phyloP scores from a whole-genome alignment of 2,797 vertebrate genomes.

The Melanotaenia pygmaea region DNA sequence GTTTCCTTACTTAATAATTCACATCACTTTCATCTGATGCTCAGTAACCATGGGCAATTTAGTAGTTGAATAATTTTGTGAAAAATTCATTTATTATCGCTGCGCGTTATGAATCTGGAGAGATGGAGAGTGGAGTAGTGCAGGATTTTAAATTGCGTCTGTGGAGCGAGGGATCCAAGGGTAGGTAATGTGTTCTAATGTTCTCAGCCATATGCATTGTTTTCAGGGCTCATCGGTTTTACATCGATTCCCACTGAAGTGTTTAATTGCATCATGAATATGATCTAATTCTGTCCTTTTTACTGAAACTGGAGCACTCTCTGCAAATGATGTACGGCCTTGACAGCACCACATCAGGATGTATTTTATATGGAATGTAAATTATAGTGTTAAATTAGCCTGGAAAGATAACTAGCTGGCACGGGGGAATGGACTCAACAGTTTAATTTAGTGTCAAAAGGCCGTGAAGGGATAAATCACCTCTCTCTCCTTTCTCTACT shows the following conservation, averaged over 20 bases:
- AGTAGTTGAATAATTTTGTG: conserved; percentile 99
- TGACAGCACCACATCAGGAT: conserved; percentile 91
- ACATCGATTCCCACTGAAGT: conserved; percentile 99
- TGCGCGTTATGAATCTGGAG: conserved; percentile 96
- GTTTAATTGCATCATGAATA: conserved; percentile 99
- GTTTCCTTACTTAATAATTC: conserved; percentile 97
- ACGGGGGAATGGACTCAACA: conserved; percentile 87
- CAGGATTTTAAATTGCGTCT: conserved; percentile 98
- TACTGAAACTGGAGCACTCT: conserved; percentile 97
- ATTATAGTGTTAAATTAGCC: conserved; percentile 90
- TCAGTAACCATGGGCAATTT: conserved; percentile 99
- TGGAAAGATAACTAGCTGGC: conserved; percentile 89
- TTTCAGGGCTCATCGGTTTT: conserved; percentile 99
- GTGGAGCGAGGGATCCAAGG: conserved; percentile 93
- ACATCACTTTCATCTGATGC: conserved; percentile 99
- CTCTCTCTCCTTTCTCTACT: conserved; percentile 74
- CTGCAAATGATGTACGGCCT: conserved; percentile 96
- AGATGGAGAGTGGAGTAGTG: conserved; percentile 94
- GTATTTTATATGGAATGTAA: conserved; percentile 90
- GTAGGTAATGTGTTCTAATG: conserved; percentile 99
- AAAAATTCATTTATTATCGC: conserved; percentile 98
- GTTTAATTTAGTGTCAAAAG: conserved; percentile 90
- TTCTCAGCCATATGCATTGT: conserved; percentile 99
- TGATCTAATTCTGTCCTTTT: conserved; percentile 99
- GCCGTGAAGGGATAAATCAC: conserved; percentile 87